Evolutionary conservation across 2,888 invertebrate genomes (phyloP), one percentile per base, ranked within the genome.

Genomic region (Melolontha melolontha): DNA sequence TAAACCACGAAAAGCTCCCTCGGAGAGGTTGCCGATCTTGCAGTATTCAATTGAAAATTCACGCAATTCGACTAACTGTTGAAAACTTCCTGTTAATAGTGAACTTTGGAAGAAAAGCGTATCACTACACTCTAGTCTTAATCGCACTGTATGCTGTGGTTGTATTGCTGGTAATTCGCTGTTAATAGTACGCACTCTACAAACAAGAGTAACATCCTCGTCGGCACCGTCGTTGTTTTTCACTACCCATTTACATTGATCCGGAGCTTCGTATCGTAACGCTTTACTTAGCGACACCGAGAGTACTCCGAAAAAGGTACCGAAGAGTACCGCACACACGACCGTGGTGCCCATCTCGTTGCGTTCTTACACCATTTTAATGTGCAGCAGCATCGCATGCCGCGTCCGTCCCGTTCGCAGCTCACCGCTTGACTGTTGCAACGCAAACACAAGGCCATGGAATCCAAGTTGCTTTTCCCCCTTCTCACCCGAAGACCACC

Each of bases 81-180:
- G 87, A 80, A 92, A 92, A 82, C 92, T 92, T 75, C 91, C 92
- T 65, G 92, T 89, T 78, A 89, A 89, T 69, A 92, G 85, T 54
- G 92, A 90, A 84, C 92, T 92, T 85, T 93, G 92, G 79, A 92
- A 92, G 84, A 92, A 92, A 70, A 93, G 85, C 73, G 90, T 91
- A 81, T 92, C 92, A 83, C 91, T 92, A 84, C 94, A 94, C 83
- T 92, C 91, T 67, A 94, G 87, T 71, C 91, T 86, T 75, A 93
- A 84, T 65, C 91, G 86, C 67, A 92, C 92, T 57, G 93, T 93
- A 75, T 92, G 91, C 80, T 92, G 92, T 62, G 92, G 90, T 83
- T 93, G 93, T 75, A 93, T 93, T 71, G 92, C 92, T 85, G 92
- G 92, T 79, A 92, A 84, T 85, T 92, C 92, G 83, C 92, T 92